Percentiles rank a stretch among this genome's conserved stretches.
phyloP scores from a whole-genome alignment of 2,888 invertebrate species.

The Lumbricus terrestris region DNA sequence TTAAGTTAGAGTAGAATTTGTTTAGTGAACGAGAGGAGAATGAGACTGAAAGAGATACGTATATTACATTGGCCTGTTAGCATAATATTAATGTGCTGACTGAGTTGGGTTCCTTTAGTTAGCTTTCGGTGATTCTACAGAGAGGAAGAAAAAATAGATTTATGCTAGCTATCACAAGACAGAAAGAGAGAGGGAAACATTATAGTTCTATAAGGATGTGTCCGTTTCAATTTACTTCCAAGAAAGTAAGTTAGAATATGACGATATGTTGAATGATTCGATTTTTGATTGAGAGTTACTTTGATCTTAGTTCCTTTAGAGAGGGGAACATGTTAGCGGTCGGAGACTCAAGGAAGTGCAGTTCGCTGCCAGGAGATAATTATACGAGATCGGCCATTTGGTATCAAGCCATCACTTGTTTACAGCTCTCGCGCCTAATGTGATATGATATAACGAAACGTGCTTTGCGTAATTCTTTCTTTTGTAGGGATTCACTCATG shows the following conservation, averaged over 20 bases:
- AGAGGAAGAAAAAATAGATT: too few relatives aligned
- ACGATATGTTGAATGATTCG: neutral
- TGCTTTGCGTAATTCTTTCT: neutral
- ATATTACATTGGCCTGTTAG: neutral
- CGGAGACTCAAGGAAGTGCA: neutral
- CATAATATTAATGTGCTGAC: too few relatives aligned
- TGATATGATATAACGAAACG: neutral
- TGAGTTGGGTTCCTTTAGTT: too few relatives aligned
- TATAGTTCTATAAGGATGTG: too few relatives aligned
- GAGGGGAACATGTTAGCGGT: too few relatives aligned
- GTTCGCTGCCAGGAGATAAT: neutral
- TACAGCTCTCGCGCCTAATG: neutral
- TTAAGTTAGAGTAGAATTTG: neutral
- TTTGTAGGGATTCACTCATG: neutral
- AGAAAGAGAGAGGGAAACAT: too few relatives aligned
- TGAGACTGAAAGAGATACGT: neutral
- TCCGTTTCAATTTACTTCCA: too few relatives aligned
- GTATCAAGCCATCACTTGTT: neutral
- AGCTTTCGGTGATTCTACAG: too few relatives aligned
- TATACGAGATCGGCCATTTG: neutral
- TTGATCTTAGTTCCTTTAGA: neutral
- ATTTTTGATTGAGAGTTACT: neutral
- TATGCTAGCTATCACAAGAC: too few relatives aligned
- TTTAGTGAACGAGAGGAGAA: neutral
- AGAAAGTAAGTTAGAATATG: neutral